Percentiles rank a stretch among this genome's conserved stretches.
phyloP scores from a whole-genome alignment of 2,797 vertebrate species.

The Fratercula arctica region DNA sequence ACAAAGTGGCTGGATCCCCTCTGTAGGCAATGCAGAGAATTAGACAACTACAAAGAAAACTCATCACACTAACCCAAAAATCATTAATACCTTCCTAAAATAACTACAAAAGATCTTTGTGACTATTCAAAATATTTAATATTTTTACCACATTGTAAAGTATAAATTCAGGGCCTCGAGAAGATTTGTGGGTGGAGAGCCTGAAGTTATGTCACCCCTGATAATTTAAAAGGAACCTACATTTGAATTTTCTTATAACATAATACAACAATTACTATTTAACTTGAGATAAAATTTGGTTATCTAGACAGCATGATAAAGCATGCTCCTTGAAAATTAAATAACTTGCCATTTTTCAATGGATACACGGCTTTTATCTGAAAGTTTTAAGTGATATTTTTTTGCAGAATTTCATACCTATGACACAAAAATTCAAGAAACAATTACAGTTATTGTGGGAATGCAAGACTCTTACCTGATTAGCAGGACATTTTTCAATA shows the following conservation, averaged over 20 bases:
- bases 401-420: background rate
- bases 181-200: background rate
- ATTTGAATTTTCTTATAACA: background rate
- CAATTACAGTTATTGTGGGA: background rate
- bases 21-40: background rate
- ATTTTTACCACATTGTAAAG: background rate
- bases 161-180: background rate
- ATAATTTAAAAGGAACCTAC: background rate
- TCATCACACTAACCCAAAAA: background rate
- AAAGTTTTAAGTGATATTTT: background rate
- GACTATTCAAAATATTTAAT: background rate
- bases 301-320: background rate
- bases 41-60: background rate
- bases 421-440: background rate
- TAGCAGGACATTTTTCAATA: slow-evolving; percentile 92
- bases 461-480: slow-evolving; percentile 82
- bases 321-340: background rate
- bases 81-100: background rate
- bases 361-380: background rate
- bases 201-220: background rate
- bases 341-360: background rate
- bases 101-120: background rate
- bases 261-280: background rate
- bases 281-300: background rate
- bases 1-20: background rate